These are phyloP conservation scores for Drosophila gunungcola DNA, from an alignment of 1,140 invertebrate genomes.

Conservation along the genomic window DNA sequence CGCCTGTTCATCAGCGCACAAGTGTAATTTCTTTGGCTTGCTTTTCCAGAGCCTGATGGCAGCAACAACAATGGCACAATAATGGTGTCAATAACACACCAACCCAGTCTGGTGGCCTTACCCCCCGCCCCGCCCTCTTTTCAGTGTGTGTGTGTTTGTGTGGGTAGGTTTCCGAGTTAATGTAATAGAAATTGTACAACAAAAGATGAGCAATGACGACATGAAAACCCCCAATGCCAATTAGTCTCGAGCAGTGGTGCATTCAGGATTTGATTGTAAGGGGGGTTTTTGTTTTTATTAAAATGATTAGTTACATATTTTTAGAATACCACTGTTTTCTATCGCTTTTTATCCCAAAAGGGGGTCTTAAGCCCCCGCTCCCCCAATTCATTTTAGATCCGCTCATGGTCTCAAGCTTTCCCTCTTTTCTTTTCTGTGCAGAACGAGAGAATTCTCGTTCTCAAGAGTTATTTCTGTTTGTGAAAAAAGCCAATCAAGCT, in stretches of 20 bases:
- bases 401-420: neutral
- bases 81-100: conserved; percentile 79
- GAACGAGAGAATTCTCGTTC: conserved; percentile 5
- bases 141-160: conserved; percentile 13
- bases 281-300: no score
- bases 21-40: conserved; percentile 33
- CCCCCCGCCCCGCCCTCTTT: neutral
- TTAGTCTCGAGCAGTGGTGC: conserved; percentile 40
- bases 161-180: conserved; percentile 55
- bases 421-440: neutral
- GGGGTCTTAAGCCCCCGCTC: no score
- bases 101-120: conserved; percentile 17
- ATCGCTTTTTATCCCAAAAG: no score
- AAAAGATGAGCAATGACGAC: conserved; percentile 80
- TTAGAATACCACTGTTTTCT: no score
- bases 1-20: neutral
- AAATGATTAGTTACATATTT: no score
- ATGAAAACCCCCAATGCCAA: conserved; percentile 77
- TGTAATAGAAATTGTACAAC: conserved; percentile 80
- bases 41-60: conserved; percentile 44
- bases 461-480: conserved; percentile 59
- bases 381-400: no score
- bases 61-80: conserved; percentile 51
- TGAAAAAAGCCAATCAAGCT: conserved; percentile 82
- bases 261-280: no score